Evolutionary conservation across 2,113 vertebrate genomes (phyloP).

Genomic region (Lepisosteus osseus): DNA sequence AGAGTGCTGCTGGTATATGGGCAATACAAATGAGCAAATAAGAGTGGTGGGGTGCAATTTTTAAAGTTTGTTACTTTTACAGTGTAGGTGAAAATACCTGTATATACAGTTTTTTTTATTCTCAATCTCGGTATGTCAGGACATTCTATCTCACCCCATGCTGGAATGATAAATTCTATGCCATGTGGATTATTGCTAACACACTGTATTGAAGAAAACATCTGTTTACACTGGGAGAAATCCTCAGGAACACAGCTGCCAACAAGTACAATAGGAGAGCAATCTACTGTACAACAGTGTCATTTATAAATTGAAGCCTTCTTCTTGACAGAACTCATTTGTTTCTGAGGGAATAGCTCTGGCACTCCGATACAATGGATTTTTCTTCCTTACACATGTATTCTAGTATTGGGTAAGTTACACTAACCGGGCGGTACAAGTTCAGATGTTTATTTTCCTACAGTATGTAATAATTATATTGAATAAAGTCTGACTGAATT

Average conservation of each 20-base stretch:
- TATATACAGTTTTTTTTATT: background rate
- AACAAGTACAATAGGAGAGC: background rate
- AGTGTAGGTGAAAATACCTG: background rate
- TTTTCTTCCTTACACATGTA: background rate
- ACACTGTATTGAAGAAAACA: background rate
- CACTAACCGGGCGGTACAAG: too few species aligned
- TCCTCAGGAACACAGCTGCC: constrained; percentile 1
- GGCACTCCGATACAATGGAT: background rate
- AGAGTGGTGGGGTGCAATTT: background rate
- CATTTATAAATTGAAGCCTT: constrained; percentile 17
- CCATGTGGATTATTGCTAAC: background rate
- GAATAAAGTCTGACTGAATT: constrained; percentile 31
- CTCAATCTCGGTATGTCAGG: background rate
- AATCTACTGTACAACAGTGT: background rate
- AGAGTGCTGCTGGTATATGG: too few species aligned
- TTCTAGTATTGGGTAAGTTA: background rate
- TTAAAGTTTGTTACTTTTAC: background rate
- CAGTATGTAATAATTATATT: constrained; percentile 11
- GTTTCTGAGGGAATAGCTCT: background rate
- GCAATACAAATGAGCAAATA: background rate
- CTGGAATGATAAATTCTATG: background rate
- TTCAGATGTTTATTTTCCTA: background rate
- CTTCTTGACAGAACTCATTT: constrained; percentile 16
- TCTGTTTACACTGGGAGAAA: background rate
- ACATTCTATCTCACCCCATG: background rate